Base-by-base conservation (phyloP, 2,797 vertebrate genomes). In the Phataginus tetradactyla region DNA sequence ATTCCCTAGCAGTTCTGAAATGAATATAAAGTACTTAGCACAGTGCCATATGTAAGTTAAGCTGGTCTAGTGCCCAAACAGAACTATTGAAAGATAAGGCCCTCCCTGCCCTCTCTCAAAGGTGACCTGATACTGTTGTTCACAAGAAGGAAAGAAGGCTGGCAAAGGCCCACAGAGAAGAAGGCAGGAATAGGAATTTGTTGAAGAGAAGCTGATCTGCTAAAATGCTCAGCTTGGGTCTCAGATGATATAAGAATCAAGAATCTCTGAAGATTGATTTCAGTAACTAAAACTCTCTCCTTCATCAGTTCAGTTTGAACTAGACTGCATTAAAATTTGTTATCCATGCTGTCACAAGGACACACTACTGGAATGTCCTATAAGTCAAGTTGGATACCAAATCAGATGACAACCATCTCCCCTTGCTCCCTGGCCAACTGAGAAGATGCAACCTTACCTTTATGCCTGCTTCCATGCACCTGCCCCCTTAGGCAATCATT, bases 1-100 rank as follows among this genome's bases (percentile, higher is more conserved):
- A 95, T 68, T 86, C 25, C 15, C 49, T 64, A 49, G 72, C 20
- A 78, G n/a, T 85, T 96, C 88, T 69, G 57, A 91, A 84, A 86
- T 1, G 3, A 18, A 53, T 17, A 4, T 78, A 83, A 85, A 84
- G 5, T 6, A 23, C 61, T 59, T 34, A 85, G 11, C 63, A 86
- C 21, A 42, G n/a, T 34, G 45, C 14, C 53, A 53, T 27, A 57
- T 20, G 4, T 57, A 91, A 83, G 34, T 29, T 39, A 89, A 53
- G 23, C 17, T 34, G 27, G 21, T 8, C 83, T 42, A 91, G 87
- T 18, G 27, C 6, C 42, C 29, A 59, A 17, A 37, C 32, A 91
- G 45, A 72, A 42, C 42, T 57, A 42, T 7, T n/a, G 25, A 37
- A 89, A 91, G 14, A 59, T 23, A 57, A 89, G 72, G 12, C 27